Conservation (phyloP, 2,888 invertebrate species). For the Heliconius sara region DNA sequence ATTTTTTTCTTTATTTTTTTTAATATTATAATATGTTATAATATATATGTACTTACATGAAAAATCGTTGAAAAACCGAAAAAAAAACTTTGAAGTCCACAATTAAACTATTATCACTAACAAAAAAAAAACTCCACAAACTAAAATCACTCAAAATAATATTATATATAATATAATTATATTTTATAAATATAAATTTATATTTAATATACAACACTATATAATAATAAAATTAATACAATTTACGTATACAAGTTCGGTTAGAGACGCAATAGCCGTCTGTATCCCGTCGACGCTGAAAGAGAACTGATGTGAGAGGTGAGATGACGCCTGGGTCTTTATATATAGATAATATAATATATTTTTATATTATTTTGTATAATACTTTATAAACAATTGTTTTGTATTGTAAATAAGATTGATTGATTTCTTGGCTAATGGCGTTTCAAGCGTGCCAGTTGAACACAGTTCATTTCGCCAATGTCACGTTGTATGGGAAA, state of each 20-base stretch:
- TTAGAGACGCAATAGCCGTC: background rate
- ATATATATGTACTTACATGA: background rate
- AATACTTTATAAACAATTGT: background rate
- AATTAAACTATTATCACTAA: background rate
- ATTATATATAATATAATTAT: background rate
- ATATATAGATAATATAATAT: background rate
- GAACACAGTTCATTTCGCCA: no score
- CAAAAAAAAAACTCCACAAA: background rate
- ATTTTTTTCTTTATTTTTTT: no score
- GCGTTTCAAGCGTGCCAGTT: no score
- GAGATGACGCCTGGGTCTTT: constrained; percentile 8
- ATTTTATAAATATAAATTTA: constrained; percentile 11
- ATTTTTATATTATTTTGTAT: background rate
- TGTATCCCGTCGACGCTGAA: constrained; percentile 16
- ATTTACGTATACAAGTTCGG: constrained; percentile 18
- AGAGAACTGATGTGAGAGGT: constrained; percentile 16
- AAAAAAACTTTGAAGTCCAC: background rate
- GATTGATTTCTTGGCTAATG: no score
- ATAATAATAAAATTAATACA: background rate
- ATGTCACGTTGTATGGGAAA: no score
- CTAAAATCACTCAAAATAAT: constrained; percentile 7
- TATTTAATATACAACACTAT: background rate
- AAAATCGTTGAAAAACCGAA: background rate
- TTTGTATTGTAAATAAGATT: no score
- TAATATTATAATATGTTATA: no score